Evolutionary conservation across 2,888 invertebrate species (phyloP), one percentile per base, ranked within the genome.

Genomic region (Osmoderma eremita): DNA sequence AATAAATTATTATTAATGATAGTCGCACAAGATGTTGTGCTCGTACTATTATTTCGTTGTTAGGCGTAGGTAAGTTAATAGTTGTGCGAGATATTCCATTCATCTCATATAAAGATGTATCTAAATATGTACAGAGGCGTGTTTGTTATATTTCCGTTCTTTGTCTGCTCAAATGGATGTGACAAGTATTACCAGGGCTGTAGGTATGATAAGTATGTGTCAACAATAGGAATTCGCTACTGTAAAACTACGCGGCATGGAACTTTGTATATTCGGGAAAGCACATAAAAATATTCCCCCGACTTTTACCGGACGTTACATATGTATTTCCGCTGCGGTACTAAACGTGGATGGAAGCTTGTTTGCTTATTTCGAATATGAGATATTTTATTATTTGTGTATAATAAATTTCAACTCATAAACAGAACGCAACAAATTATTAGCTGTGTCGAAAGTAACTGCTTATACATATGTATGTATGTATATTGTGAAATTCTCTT

Each of bases 391-490:
- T 58, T 61, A 30, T 61, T 45, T 61, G 58, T 61, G 4, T 61
- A 61, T 61, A 61, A 61, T 61, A 61, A 61, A 61, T 30, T 45
- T 61, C 17, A 61, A n/a, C 12, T 45, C 45, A 48, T 45, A 61
- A 61, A 45, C 30, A 61, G 45, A 18, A 30, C 42, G 45, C 24
- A 22, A 53, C 53, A 18, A 58, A 42, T 58, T 45, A 58, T 56
- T 41, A 39, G 54, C 4, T 15, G 17, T 56, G 41, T 56, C 56
- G 22, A 56, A 41, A 41, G 22, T 41, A 56, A 15, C 13, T 56
- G 13, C 42, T n/a, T n/a, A n/a, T n/a, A n/a, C n/a, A n/a, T n/a
- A n/a, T n/a, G n/a, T n/a, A n/a, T n/a, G n/a, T n/a, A 30, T 45
- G 22, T 30, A 24, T 22, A 61, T 61, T 30, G 17, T 17, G 36